Evolutionary conservation across 2,888 invertebrate genomes (phyloP).

Genomic region (Cheilosia grossa): DNA sequence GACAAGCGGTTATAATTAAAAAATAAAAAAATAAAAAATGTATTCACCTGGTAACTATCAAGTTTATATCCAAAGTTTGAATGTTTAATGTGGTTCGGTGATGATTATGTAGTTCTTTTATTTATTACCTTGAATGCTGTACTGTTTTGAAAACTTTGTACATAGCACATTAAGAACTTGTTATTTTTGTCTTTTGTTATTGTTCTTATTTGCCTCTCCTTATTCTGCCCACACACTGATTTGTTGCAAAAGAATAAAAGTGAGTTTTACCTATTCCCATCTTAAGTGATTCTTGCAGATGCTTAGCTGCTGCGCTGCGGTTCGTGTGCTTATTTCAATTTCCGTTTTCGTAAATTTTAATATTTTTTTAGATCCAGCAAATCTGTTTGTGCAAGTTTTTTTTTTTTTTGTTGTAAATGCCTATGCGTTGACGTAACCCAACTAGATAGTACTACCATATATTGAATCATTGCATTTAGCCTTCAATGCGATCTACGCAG

Average conservation of each 20-base stretch:
- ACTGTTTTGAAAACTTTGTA: slow-evolving; percentile 54
- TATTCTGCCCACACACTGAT: slow-evolving; percentile 32
- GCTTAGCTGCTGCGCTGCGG: slow-evolving; percentile 20
- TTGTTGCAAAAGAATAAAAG: slow-evolving; percentile 55
- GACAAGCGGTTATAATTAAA: slow-evolving; percentile 18
- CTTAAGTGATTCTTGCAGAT: slow-evolving; percentile 22
- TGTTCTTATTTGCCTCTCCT: slow-evolving; percentile 44
- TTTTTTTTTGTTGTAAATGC: slow-evolving; percentile 30
- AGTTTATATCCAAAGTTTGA: slow-evolving; percentile 48
- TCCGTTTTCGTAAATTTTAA: slow-evolving; percentile 21
- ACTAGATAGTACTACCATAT: slow-evolving; percentile 25
- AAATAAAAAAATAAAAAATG: slow-evolving; percentile 40
- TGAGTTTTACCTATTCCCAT: slow-evolving; percentile 34
- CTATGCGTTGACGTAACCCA: slow-evolving; percentile 64
- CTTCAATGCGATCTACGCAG: slow-evolving; percentile 17
- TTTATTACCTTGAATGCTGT: slow-evolving; percentile 57
- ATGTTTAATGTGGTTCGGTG: slow-evolving; percentile 70
- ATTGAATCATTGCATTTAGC: slow-evolving; percentile 58
- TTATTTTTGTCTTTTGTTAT: slow-evolving; percentile 50
- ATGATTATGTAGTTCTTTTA: slow-evolving; percentile 51
- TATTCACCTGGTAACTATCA: slow-evolving; percentile 74
- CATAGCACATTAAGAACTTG: slow-evolving; percentile 44
- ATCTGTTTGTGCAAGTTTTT: slow-evolving; percentile 14
- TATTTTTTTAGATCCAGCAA: neutral
- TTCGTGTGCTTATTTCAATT: slow-evolving; percentile 30